Evolutionary conservation across 2,113 vertebrate genomes (phyloP), one percentile per base, ranked within the genome.

Genomic region (Aspidoscelis tigris): DNA sequence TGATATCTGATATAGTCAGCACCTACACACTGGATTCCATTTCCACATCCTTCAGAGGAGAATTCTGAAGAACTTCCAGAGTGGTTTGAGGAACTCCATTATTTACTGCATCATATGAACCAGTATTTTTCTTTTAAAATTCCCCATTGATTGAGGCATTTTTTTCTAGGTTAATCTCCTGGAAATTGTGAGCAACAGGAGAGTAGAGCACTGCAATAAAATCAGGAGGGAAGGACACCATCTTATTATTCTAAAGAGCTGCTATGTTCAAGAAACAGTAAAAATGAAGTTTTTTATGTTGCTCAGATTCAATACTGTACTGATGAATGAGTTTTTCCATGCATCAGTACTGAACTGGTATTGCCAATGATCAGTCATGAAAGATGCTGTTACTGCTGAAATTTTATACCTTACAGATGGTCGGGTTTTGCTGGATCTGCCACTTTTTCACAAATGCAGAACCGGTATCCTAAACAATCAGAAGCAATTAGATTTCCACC

Each of bases 391-490:
- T 76, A 10, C 74, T 50, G 33, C 3, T 70, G 61, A 78, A 58
- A 21, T 61, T 53, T 43, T 73, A 12, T 50, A 50, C 11, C 14
- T 44, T 78, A 83, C 10, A 41, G 3, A 20, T 20, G 58, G 39
- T 58, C 76, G 1, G 0, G 81, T 39, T 53, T 58, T 0, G 0
- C 72, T 69, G 78, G 68, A 76, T 77, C n/a, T 26, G 73, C 11
- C 47, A 76, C 39, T 73, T 90, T 89, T 81, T 92, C 89, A 70
- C 84, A 92, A 44, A 88, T 58, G 26, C 69, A 90, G 66, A 81
- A 92, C 26, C 7, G 87, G 84, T 89, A 90, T 7, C 75, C 50
- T 0, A 22, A 75, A 50, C 76, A 90, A 39, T 0, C 1, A 1
- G 82, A 80, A 76, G 65, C 0, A 1, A 70, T 83, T 41, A 83